Base-by-base conservation (phyloP, 2,888 invertebrate species). In the Hirtodrosophila alboralis region DNA sequence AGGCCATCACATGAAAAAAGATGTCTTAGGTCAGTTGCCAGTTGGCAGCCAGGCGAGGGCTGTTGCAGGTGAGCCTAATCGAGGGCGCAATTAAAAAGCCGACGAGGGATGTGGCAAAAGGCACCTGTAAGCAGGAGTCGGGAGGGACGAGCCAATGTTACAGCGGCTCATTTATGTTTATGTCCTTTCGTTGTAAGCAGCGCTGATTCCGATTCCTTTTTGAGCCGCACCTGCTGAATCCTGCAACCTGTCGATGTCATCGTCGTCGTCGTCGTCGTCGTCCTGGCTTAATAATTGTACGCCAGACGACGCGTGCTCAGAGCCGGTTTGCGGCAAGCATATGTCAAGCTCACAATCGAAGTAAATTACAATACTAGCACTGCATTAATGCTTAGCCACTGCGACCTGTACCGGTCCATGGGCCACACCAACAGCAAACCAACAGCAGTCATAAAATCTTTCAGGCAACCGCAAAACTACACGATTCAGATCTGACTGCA, bases 1-100 rank as follows among this genome's bases (percentile, higher is more conserved):
- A 77, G 81, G 77, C 79, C 84, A 81, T 79, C 74, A 84, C 75
- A 80, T 72, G 74, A 71, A 86, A 88, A 88, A 87, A 77, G 78
- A 87, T 88, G 87, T 88, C 87, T 88, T 88, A 88, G 87, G 87
- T 88, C 87, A 88, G 87, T 78, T 81, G 80, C 60, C 56, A 33
- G 43, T 52, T 48, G 58, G 7, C 10, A 34, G n/a, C 10, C 41
- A 12, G 44, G 14, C 28, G 53, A 47, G 45, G 59, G 63, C 60
- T 73, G 70, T 57, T 64, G 80, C 85, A 84, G 85, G 83, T 85
- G 83, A 83, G 73, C 56, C 57, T 33, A 54, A 53, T 58, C 66
- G 63, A 70, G 76, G 65, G 74, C 75, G 85, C 83, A 85, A 79
- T 83, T 84, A 79, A 83, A 83, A 79, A 51, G 59, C 63, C 52